Conservation (phyloP, 2,888 invertebrate genomes). For the Ctena decussata region DNA sequence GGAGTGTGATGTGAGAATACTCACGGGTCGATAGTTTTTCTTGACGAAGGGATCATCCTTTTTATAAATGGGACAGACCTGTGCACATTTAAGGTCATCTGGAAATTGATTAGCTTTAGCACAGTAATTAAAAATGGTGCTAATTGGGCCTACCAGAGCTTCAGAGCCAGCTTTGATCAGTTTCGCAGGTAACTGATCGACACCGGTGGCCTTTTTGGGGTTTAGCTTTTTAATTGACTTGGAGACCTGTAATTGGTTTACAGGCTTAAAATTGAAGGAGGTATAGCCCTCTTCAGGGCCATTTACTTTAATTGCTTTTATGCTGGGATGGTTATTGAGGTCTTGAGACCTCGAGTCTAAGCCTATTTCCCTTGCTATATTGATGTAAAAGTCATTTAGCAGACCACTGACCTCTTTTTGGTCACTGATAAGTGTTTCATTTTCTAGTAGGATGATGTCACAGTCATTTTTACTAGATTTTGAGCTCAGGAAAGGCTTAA, state of each 20-base stretch:
- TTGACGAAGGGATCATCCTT: slow-evolving; percentile 33
- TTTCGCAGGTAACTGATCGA: neutral
- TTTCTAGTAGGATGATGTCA: slow-evolving; percentile 14
- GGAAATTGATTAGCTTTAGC: neutral
- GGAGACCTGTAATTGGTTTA: neutral
- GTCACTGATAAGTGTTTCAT: neutral
- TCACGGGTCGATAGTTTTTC: slow-evolving; percentile 28
- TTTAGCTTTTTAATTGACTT: slow-evolving; percentile 20
- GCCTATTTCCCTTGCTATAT: slow-evolving; percentile 30
- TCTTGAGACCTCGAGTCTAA: neutral
- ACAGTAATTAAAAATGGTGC: neutral
- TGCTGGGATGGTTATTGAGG: slow-evolving; percentile 1
- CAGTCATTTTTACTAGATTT: neutral
- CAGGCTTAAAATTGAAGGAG: neutral
- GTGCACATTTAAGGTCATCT: slow-evolving; percentile 10
- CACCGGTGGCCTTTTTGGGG: slow-evolving; percentile 24
- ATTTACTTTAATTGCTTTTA: neutral
- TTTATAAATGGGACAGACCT: slow-evolving; percentile 25
- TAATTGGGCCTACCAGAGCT: neutral
- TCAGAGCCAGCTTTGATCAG: slow-evolving; percentile 2
- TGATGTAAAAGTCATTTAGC: slow-evolving; percentile 31
- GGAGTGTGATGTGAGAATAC: slow-evolving; percentile 17
- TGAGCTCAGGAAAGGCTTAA: slow-evolving; percentile 16
- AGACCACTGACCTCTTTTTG: neutral
- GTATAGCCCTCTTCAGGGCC: neutral